Conservation (phyloP, 2,113 vertebrate species). For the Micronycteris hirsuta region DNA sequence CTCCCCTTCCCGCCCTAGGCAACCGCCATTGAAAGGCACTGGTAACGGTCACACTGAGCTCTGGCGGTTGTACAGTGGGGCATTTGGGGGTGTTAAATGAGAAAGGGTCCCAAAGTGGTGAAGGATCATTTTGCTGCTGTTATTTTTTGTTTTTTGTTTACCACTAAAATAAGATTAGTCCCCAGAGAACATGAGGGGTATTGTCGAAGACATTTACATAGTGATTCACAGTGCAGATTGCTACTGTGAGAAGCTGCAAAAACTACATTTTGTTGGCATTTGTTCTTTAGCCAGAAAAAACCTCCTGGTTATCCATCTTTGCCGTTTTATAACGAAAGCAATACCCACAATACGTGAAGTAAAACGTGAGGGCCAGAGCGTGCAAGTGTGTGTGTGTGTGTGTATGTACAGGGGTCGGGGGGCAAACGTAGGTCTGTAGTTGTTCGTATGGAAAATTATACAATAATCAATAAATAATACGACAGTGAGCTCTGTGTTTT, state of each 20-base stretch:
- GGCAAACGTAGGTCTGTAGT: neutral
- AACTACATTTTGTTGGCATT: slow-evolving; percentile 8
- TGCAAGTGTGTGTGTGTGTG: neutral
- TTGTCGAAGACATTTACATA: slow-evolving; percentile 32
- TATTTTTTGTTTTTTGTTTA: neutral
- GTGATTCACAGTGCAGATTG: slow-evolving; percentile 31
- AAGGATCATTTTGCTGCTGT: slow-evolving; percentile 8
- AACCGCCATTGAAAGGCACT: neutral
- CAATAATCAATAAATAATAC: neutral
- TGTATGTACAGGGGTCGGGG: neutral
- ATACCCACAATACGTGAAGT: neutral
- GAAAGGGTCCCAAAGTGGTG: neutral
- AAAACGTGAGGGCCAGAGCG: neutral
- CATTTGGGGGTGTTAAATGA: neutral
- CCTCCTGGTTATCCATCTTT: neutral
- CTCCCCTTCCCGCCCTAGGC: neutral
- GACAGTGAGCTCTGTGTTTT: neutral
- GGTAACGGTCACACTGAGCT: neutral
- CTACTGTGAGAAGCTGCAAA: slow-evolving; percentile 1
- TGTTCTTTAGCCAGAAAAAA: slow-evolving; percentile 54
- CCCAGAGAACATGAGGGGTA: slow-evolving; percentile 24
- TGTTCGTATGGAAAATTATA: neutral
- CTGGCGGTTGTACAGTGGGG: neutral
- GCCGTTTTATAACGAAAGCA: neutral
- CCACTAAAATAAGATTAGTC: slow-evolving; percentile 40